phyloP scores from a whole-genome alignment of 1,140 invertebrate genomes.

The Epicauta chinensis region DNA sequence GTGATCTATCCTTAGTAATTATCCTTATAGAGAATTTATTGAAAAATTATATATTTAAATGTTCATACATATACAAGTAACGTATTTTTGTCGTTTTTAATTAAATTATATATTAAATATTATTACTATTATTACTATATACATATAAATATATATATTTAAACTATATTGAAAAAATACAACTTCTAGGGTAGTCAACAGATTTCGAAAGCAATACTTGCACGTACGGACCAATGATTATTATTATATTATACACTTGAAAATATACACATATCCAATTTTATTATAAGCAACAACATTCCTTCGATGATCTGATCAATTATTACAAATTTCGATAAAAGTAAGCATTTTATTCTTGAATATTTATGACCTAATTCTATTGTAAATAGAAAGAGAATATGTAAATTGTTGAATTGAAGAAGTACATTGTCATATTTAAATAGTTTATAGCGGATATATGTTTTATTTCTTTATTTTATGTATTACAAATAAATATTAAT shows the following conservation, averaged over 20 bases:
- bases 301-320: neutral
- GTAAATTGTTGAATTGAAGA: conserved; percentile 14
- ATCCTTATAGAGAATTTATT: neutral
- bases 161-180: neutral
- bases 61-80: neutral
- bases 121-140: too few relatives aligned
- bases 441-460: conserved; percentile 17
- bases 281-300: neutral
- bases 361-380: conserved; percentile 1
- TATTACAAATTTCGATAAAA: conserved; percentile 11
- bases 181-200: conserved; percentile 1
- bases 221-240: conserved; percentile 26
- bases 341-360: conserved; percentile 1
- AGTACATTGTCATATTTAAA: conserved; percentile 15
- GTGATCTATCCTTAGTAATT: conserved; percentile 12
- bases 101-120: neutral
- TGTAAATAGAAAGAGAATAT: conserved; percentile 3
- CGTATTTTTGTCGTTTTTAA: neutral
- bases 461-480: conserved; percentile 19
- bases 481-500: conserved; percentile 14
- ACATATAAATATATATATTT: too few relatives aligned
- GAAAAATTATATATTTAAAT: neutral
- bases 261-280: neutral
- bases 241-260: neutral
- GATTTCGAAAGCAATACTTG: conserved; percentile 25